Base-by-base conservation (phyloP, 2,113 vertebrate genomes). In the Callipepla squamata region DNA sequence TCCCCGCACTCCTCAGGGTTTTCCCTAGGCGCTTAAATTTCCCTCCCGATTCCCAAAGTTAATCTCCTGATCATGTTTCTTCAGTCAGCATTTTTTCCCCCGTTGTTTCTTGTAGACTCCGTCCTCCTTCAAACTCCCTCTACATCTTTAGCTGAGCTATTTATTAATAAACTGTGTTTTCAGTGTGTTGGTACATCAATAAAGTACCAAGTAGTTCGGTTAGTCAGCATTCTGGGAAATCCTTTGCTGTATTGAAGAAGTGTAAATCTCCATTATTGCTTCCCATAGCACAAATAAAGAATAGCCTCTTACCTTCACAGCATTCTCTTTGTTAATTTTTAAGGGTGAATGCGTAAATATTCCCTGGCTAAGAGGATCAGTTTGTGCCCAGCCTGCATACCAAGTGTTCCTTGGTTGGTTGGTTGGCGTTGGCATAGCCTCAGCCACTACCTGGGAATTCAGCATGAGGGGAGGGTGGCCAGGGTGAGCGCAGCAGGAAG, bases 201-300 rank as follows among this genome's bases (percentile, higher is more conserved):
- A 97, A 94, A 80, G 74, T 58, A 91, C 89, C 38, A 36, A 96
- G 95, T 85, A 94, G 96, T 96, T 97, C 86, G 32, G 94, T 97
- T 97, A 98, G 97, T 97, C 97, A 98, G 97, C 97, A 97, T 98
- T 98, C 97, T 98, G 97, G 96, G 97, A 98, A 98, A 98, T 97
- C 96, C 95, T 97, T 96, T 96, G 96, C 95, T 93, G 53, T 97
- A 97, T 97, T 95, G 97, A 97, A 98, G 96, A 98, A 93, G 96
- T 97, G 97, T 98, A 98, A 98, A 98, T 98, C 97, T 97, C 96
- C 94, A 96, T 97, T 98, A 98, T 98, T 98, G 97, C 97, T 97
- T 97, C 96, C 96, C 94, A 96, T 93, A 97, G 97, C 97, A 97
- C 96, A 98, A 98, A 97, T 87, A 97, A 96, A 97, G 96, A 92